Evolutionary conservation across 2,113 vertebrate species (phyloP).

Genomic region (Pungitius pungitius): DNA sequence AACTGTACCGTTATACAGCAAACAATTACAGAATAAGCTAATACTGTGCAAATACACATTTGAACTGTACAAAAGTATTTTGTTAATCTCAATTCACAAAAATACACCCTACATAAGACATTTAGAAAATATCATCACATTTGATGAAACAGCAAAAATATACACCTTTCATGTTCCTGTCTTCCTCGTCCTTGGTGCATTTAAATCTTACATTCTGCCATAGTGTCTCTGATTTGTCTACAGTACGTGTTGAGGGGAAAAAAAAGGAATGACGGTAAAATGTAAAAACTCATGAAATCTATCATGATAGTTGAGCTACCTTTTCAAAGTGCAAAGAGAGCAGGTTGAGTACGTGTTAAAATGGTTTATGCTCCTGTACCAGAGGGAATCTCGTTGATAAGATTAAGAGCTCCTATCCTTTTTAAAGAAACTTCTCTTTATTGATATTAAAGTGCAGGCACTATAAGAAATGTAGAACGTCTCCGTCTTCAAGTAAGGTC

Average conservation of each 20-base stretch:
- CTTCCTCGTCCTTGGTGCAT: conserved; percentile 77
- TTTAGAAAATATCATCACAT: conserved; percentile 69
- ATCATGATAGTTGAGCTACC: conserved; percentile 65
- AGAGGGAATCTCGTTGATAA: conserved; percentile 67
- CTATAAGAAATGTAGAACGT: conserved; percentile 74
- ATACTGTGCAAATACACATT: conserved; percentile 83
- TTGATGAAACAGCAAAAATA: conserved; percentile 71
- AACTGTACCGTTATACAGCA: conserved; percentile 72
- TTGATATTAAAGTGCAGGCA: conserved; percentile 80
- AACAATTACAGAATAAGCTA: conserved; percentile 73
- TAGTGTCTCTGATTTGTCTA: conserved; percentile 64
- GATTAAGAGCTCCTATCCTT: conserved; percentile 52
- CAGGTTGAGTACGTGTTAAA: conserved; percentile 55
- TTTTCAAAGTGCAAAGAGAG: conserved; percentile 82
- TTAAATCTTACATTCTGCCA: conserved; percentile 75
- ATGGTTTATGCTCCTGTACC: conserved; percentile 53
- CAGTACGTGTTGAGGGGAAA: conserved; percentile 61
- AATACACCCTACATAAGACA: conserved; percentile 61
- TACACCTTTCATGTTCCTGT: conserved; percentile 68
- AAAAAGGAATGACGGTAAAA: conserved; percentile 39
- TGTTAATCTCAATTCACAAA: conserved; percentile 66
- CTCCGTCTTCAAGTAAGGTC: conserved; percentile 76
- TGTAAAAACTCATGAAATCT: conserved; percentile 46
- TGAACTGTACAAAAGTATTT: conserved; percentile 70
- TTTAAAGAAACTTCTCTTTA: conserved; percentile 57